These are phyloP conservation scores for Porites lutea DNA, from an alignment of 64 coral and sea anemone species.

Conservation along the genomic window DNA sequence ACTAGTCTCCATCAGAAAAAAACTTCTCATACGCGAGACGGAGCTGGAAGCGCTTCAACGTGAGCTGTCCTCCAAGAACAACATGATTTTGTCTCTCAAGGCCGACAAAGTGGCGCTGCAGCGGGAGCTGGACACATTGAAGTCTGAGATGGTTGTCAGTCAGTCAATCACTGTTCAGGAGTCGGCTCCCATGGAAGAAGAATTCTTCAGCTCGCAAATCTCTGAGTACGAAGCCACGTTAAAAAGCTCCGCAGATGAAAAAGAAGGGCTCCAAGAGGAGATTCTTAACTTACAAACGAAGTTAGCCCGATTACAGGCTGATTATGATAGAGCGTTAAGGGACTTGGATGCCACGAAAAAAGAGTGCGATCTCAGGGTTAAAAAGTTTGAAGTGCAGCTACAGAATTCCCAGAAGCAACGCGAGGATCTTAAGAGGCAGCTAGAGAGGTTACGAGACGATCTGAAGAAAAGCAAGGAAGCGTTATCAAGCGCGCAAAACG, in stretches of 20 bases:
- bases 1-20: conserved; percentile 77
- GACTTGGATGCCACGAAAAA: conserved; percentile 86
- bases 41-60: conserved; percentile 86
- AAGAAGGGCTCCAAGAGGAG: conserved; percentile 68
- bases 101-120: conserved; percentile 77
- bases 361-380: conserved; percentile 86
- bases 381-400: conserved; percentile 87
- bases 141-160: conserved; percentile 86
- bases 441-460: conserved; percentile 81
- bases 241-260: conserved; percentile 72
- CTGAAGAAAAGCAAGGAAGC: conserved; percentile 85
- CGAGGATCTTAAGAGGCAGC: conserved; percentile 84
- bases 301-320: conserved; percentile 78
- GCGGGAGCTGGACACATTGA: conserved; percentile 79
- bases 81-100: conserved; percentile 81
- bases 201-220: conserved; percentile 45
- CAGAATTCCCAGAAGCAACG: conserved; percentile 90
- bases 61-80: conserved; percentile 86
- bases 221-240: conserved; percentile 61
- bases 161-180: conserved; percentile 56
- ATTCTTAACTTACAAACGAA: conserved; percentile 69
- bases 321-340: conserved; percentile 81
- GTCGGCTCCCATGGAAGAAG: conserved; percentile 67
- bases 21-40: conserved; percentile 79
- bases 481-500: conserved; percentile 48